Conservation (phyloP, 2,797 vertebrate genomes). For the Buceros bicornis region DNA sequence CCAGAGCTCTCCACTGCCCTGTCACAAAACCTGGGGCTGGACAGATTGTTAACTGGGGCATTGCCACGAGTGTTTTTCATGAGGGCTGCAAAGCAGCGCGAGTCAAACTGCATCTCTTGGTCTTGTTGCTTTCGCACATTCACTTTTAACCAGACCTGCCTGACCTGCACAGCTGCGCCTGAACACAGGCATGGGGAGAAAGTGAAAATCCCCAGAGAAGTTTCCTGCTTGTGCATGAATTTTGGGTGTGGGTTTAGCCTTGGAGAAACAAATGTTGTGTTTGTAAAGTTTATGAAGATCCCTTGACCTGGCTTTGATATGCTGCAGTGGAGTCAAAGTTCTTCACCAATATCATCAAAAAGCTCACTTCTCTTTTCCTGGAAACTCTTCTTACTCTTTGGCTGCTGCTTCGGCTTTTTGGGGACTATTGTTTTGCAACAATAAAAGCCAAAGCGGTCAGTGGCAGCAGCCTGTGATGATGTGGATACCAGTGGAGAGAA, state of each 20-base stretch:
- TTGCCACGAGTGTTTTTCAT: not conserved
- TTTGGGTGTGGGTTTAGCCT: not conserved
- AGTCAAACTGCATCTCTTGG: not conserved
- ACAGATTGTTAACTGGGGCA: not conserved
- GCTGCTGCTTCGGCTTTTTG: not conserved
- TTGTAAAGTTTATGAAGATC: not conserved
- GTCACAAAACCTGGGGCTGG: not conserved
- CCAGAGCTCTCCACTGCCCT: not conserved
- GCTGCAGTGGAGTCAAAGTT: not conserved
- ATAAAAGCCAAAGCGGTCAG: not conserved
- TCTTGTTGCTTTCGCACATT: not conserved
- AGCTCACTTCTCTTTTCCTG: not conserved
- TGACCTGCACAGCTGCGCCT: not conserved
- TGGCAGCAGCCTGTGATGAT: not conserved
- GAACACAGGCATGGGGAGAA: not conserved
- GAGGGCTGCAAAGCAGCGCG: not conserved
- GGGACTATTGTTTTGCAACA: not conserved
- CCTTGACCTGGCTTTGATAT: not conserved
- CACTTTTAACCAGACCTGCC: not conserved
- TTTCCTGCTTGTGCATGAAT: not conserved
- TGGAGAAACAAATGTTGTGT: not conserved
- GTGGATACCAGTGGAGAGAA: not conserved
- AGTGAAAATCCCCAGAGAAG: not conserved
- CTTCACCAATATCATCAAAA: not conserved
- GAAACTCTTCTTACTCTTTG: not conserved